Evolutionary conservation across 2,113 vertebrate species (phyloP).

Genomic region (Fregetta grallaria): DNA sequence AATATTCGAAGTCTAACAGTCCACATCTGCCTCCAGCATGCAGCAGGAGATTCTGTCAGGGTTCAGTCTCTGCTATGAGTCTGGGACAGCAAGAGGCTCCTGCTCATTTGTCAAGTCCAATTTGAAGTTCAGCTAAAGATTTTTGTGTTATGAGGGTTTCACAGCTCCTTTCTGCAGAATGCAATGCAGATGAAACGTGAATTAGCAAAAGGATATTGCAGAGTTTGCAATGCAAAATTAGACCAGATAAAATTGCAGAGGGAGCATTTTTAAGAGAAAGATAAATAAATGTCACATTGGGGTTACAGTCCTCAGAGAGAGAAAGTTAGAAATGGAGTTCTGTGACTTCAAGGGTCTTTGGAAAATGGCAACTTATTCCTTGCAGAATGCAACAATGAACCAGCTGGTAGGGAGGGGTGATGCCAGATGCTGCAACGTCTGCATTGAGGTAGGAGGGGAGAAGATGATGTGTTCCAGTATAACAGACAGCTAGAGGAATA

Average conservation of each 20-base stretch:
- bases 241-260: background rate
- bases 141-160: background rate
- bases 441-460: background rate
- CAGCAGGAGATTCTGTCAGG: background rate
- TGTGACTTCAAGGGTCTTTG: background rate
- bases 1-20: background rate
- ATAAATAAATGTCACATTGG: background rate
- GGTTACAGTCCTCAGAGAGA: background rate
- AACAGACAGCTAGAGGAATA: background rate
- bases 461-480: background rate
- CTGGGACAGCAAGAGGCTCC: background rate
- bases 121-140: background rate
- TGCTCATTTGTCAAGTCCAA: background rate
- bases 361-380: background rate
- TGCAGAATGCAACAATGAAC: background rate
- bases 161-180: background rate
- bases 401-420: background rate
- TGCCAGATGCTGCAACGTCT: background rate
- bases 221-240: background rate
- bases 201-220: background rate
- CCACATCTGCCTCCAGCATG: background rate
- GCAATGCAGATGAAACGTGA: background rate
- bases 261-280: background rate
- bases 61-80: background rate
- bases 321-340: background rate